Conservation (phyloP, 2,113 vertebrate genomes). For the Oriolus oriolus region DNA sequence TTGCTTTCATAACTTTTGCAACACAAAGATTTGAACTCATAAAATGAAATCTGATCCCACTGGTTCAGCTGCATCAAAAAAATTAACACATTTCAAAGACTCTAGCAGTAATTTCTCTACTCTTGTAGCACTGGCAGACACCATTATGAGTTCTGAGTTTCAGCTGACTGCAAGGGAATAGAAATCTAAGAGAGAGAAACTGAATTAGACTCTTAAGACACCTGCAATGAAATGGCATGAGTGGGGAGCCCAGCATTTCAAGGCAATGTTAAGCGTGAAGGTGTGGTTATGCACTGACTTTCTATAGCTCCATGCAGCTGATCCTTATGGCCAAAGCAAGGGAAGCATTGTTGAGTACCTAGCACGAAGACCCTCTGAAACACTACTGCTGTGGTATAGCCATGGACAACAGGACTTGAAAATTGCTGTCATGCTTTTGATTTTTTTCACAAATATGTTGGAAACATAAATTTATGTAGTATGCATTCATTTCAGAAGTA, state of each 20-base stretch:
- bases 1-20: background rate
- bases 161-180: accelerated
- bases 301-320: background rate
- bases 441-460: background rate
- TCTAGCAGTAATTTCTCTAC: background rate
- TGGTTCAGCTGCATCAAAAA: background rate
- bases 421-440: background rate
- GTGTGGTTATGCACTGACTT: background rate
- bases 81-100: background rate
- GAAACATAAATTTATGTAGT: background rate
- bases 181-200: background rate
- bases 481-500: background rate
- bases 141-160: background rate
- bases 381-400: background rate
- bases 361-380: background rate
- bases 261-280: background rate
- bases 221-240: background rate
- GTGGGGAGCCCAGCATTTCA: background rate
- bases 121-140: background rate
- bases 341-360: background rate
- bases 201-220: background rate
- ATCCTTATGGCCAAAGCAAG: background rate
- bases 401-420: background rate
- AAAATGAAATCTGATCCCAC: background rate
- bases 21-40: background rate